Evolutionary conservation across 2,797 vertebrate species (phyloP), one percentile per base, ranked within the genome.

Genomic region (Alca torda): DNA sequence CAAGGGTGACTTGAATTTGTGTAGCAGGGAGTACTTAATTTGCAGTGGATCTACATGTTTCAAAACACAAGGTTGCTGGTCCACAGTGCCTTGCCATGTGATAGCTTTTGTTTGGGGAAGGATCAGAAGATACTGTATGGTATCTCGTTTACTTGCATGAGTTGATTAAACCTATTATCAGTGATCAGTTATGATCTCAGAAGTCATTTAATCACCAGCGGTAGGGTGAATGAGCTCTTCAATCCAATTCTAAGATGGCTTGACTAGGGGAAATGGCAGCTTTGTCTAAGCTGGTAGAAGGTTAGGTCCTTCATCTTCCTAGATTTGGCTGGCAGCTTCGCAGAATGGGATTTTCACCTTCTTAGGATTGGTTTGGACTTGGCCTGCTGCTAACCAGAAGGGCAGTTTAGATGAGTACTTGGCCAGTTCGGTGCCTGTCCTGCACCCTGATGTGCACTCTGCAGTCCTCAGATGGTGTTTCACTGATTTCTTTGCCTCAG

Each of bases 101-200:
- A 12, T 60, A n/a, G 31, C 39, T 76, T 3, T 4, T 87, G 19
- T 93, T 77, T 16, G 50, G 53, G 28, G 30, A 67, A 50, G 46
- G 14, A 63, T 70, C 0, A 4, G 35, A 70, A 65, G 51, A 57
- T 78, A n/a, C 7, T 1, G 2, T 7, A 3, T 54, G n/a, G 43
- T 41, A 39, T 65, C 48, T 84, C n/a, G 72, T 41, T 56, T 46
- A 17, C 37, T 70, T 80, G 50, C 20, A 70, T 80, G 35, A 59
- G 17, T 68, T 77, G 57, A 41, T 87, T 59, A 83, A 72, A 63
- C 13, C 5, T 80, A 23, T 85, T 77, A 28, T n/a, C 46, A 45
- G 28, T 18, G 50, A 41, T 72, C 74, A 77, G 4, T 72, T 72
- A 46, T 21, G 31, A 63, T 83, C 39, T 77, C 64, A 77, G 78